Conservation (phyloP, 2,797 vertebrate species). For the Scolopax bukidnonensis region DNA sequence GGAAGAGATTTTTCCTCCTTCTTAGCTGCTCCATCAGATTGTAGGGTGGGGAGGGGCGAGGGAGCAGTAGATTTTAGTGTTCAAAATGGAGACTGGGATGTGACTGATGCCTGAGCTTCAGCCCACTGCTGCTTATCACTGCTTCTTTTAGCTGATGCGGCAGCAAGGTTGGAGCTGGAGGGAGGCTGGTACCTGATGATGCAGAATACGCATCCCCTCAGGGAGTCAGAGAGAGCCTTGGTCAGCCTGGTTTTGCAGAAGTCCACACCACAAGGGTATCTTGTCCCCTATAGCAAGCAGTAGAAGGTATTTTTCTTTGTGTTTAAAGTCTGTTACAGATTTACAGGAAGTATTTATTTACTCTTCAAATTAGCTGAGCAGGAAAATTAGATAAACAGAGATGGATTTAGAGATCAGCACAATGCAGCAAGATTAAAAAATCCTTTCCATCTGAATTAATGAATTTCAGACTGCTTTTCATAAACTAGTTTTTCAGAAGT, state of each 20-base stretch:
- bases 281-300: neutral
- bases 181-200: neutral
- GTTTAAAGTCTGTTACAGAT: neutral
- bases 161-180: neutral
- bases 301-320: neutral
- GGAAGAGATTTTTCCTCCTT: slow-evolving; percentile 45
- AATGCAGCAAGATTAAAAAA: slow-evolving; percentile 47
- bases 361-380: slow-evolving; percentile 56
- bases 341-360: slow-evolving; percentile 57
- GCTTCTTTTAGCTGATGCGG: neutral
- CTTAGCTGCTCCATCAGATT: neutral
- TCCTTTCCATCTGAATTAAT: slow-evolving; percentile 52
- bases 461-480: slow-evolving; percentile 73
- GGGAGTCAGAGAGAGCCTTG: neutral
- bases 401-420: slow-evolving; percentile 56
- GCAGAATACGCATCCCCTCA: neutral
- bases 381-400: slow-evolving; percentile 56
- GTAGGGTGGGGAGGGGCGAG: neutral
- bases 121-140: neutral
- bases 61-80: neutral
- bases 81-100: neutral
- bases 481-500: slow-evolving; percentile 81
- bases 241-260: neutral
- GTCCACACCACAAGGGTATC: neutral
- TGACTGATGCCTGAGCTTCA: neutral